A percentile compares a stretch with the other conserved stretches of the same genome.
Evolutionary conservation across 2,888 invertebrate species (phyloP).

Genomic region (Mythimna impura): DNA sequence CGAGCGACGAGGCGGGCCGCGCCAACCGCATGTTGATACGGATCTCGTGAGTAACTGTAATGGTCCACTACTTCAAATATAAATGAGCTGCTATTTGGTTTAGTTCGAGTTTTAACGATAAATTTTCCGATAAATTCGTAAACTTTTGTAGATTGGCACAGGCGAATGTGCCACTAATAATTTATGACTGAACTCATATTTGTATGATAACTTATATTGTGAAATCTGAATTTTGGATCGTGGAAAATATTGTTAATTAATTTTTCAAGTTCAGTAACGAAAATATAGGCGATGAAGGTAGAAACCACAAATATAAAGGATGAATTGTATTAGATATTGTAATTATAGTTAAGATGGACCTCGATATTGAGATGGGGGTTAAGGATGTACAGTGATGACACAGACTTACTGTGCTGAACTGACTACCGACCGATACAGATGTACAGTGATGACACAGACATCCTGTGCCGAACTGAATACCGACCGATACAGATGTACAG

Average conservation of each 20-base stretch:
- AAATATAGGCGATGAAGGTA: too few species aligned
- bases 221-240: background rate
- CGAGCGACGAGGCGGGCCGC: background rate
- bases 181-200: background rate
- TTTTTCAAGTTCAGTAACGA: background rate
- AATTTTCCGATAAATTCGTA: constrained; percentile 29
- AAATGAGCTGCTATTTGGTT: constrained; percentile 36
- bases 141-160: constrained; percentile 17
- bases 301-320: background rate
- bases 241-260: background rate
- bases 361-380: background rate
- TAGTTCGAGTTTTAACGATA: constrained; percentile 28
- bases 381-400: background rate
- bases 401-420: background rate
- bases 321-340: background rate
- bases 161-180: background rate
- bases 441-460: background rate
- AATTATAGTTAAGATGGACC: background rate
- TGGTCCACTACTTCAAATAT: constrained; percentile 30
- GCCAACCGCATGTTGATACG: constrained; percentile 22
- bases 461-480: background rate
- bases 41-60: constrained; percentile 35
- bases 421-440: background rate
- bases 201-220: background rate
- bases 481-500: background rate